Evolutionary conservation across 1,140 invertebrate genomes (phyloP).

Genomic region (Drosophila willistoni): DNA sequence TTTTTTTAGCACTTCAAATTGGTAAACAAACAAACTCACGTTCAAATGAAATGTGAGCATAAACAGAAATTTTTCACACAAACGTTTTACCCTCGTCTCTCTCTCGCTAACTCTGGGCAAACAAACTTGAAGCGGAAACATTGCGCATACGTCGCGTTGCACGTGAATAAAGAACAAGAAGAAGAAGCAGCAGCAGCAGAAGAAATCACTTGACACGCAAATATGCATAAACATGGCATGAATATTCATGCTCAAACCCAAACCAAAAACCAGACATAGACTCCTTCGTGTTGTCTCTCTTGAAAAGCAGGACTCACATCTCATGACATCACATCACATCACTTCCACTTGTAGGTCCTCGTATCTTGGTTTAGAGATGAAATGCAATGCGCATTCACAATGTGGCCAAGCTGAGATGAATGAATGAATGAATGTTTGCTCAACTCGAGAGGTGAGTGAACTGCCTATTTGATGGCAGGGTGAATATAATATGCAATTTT

Average conservation of each 20-base stretch:
- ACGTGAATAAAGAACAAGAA: slow-evolving; percentile 24
- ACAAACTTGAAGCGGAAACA: slow-evolving; percentile 73
- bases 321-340: slow-evolving; percentile 28
- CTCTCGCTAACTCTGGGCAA: slow-evolving; percentile 46
- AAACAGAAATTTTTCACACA: slow-evolving; percentile 80
- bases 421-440: slow-evolving; percentile 58
- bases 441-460: slow-evolving; percentile 48
- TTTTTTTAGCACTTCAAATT: slow-evolving; percentile 72
- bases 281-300: slow-evolving; percentile 38
- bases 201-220: slow-evolving; percentile 80
- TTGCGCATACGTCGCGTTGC: slow-evolving; percentile 67
- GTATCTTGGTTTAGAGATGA: slow-evolving; percentile 82
- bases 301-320: slow-evolving; percentile 58
- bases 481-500: slow-evolving; percentile 62
- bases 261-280: slow-evolving; percentile 36
- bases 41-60: slow-evolving; percentile 79
- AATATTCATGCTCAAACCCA: slow-evolving; percentile 64
- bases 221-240: slow-evolving; percentile 82
- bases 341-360: slow-evolving; percentile 42
- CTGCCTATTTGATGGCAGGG: slow-evolving; percentile 1
- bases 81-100: slow-evolving; percentile 25
- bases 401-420: slow-evolving; percentile 34
- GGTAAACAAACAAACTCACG: slow-evolving; percentile 78
- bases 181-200: slow-evolving; percentile 15
- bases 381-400: slow-evolving; percentile 82